Conservation (phyloP, 2,797 vertebrate species). For the Nannoperca obscura region DNA sequence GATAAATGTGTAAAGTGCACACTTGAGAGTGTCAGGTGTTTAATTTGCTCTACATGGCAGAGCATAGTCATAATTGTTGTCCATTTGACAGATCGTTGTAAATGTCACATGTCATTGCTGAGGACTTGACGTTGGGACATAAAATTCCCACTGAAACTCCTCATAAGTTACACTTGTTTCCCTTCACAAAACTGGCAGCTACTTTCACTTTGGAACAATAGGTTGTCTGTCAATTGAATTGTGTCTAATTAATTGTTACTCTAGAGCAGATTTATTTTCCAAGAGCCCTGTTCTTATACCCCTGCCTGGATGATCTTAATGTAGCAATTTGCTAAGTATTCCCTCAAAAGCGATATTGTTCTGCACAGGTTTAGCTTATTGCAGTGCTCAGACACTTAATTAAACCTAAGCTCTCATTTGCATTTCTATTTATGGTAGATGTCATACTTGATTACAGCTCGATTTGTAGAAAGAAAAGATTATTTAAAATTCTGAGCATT, state of each 20-base stretch:
- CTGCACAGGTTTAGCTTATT: slow-evolving; percentile 25
- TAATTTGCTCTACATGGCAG: slow-evolving; percentile 58
- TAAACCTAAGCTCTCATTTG: slow-evolving; percentile 41
- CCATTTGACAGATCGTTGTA: slow-evolving; percentile 58
- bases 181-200: slow-evolving; percentile 54
- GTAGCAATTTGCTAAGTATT: slow-evolving; percentile 49
- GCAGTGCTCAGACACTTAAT: slow-evolving; percentile 39
- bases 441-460: slow-evolving; percentile 36
- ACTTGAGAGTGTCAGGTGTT: slow-evolving; percentile 58
- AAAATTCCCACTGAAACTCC: slow-evolving; percentile 46
- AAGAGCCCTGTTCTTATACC: slow-evolving; percentile 40
- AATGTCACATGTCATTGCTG: slow-evolving; percentile 56
- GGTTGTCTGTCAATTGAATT: slow-evolving; percentile 65
- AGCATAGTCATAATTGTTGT: slow-evolving; percentile 44
- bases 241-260: slow-evolving; percentile 43
- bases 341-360: slow-evolving; percentile 54
- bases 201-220: slow-evolving; percentile 67
- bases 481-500: slow-evolving; percentile 37
- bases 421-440: slow-evolving; percentile 35
- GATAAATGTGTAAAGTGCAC: slow-evolving; percentile 29
- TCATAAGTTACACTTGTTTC: slow-evolving; percentile 57
- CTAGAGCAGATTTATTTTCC: slow-evolving; percentile 55
- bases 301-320: slow-evolving; percentile 51
- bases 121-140: slow-evolving; percentile 40
- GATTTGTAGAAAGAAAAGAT: slow-evolving; percentile 37